Conservation (phyloP, 2,888 invertebrate species). For the Lagria hirta region DNA sequence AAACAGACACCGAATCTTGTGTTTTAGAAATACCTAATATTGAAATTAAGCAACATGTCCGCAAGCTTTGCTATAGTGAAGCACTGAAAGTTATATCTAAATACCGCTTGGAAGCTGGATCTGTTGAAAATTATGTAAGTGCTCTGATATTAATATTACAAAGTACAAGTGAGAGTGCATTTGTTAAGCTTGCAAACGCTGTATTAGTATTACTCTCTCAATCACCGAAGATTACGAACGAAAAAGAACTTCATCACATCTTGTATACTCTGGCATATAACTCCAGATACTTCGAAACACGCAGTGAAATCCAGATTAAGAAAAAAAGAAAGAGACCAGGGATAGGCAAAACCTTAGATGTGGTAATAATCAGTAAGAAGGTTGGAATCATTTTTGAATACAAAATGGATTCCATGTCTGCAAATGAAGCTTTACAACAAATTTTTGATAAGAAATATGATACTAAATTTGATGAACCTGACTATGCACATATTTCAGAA, state of each 20-base stretch:
- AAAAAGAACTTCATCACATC: slow-evolving; percentile 15
- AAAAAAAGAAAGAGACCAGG: slow-evolving; percentile 12
- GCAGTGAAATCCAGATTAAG: slow-evolving; percentile 15
- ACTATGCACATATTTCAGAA: slow-evolving; percentile 15
- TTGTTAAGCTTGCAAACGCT: slow-evolving; percentile 16
- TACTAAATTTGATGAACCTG: slow-evolving; percentile 19
- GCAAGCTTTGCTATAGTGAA: slow-evolving; percentile 11
- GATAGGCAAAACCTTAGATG: slow-evolving; percentile 16
- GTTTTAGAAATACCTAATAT: slow-evolving; percentile 16
- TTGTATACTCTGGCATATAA: slow-evolving; percentile 20
- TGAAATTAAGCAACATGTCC: slow-evolving; percentile 12
- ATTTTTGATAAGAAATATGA: slow-evolving; percentile 13
- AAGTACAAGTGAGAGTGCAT: slow-evolving; percentile 14
- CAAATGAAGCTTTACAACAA: slow-evolving; percentile 14
- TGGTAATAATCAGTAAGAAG: slow-evolving; percentile 12
- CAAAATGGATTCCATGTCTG: slow-evolving; percentile 16
- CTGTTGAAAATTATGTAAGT: slow-evolving; percentile 11
- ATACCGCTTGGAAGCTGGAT: slow-evolving; percentile 9
- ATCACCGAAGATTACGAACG: slow-evolving; percentile 12
- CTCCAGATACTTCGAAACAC: slow-evolving; percentile 15
- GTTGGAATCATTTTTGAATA: slow-evolving; percentile 16
- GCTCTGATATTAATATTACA: slow-evolving; percentile 14
- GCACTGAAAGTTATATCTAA: slow-evolving; percentile 9
- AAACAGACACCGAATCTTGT: too few species aligned
- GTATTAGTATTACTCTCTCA: slow-evolving; percentile 12